A percentile compares a stretch with the other conserved stretches of the same genome.
phyloP scores from a whole-genome alignment of 2,888 invertebrate species.

The Sialis fuliginosa region DNA sequence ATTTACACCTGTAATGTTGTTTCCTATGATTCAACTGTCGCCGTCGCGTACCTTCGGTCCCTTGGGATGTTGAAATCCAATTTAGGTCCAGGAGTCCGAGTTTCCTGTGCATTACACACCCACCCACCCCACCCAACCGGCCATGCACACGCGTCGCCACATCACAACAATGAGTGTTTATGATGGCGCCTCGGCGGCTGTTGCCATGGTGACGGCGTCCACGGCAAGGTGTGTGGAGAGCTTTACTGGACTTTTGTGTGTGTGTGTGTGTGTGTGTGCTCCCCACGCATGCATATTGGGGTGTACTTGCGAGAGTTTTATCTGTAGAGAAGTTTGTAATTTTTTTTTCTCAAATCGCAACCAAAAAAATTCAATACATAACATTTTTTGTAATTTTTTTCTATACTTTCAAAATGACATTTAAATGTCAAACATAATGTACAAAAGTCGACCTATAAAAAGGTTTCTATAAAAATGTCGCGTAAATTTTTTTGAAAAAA shows the following conservation, averaged over 20 bases:
- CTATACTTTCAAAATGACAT: too few species aligned
- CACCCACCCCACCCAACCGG: constrained; percentile 16
- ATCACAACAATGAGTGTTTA: constrained; percentile 31
- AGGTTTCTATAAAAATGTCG: too few species aligned
- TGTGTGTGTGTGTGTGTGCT: not conserved
- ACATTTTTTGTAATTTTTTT: too few species aligned
- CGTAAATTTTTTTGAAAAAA: too few species aligned
- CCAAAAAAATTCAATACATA: too few species aligned
- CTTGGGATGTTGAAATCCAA: constrained; percentile 23
- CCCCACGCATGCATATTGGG: too few species aligned
- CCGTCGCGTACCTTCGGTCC: constrained; percentile 5
- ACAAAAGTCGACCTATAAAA: too few species aligned
- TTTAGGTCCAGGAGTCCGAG: constrained; percentile 19
- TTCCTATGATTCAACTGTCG: not conserved
- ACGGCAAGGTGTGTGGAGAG: constrained; percentile 16
- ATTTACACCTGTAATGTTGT: not conserved
- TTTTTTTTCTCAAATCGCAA: too few species aligned
- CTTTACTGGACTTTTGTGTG: constrained; percentile 11
- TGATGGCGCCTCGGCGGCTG: constrained; percentile 31
- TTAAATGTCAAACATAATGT: too few species aligned
- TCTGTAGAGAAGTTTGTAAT: too few species aligned
- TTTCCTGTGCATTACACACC: constrained; percentile 12
- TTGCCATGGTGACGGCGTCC: constrained; percentile 27
- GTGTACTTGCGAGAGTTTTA: too few species aligned
- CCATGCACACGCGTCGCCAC: constrained; percentile 19